Conservation (phyloP, 2,888 invertebrate genomes). For the Drosophila multiciliata region DNA sequence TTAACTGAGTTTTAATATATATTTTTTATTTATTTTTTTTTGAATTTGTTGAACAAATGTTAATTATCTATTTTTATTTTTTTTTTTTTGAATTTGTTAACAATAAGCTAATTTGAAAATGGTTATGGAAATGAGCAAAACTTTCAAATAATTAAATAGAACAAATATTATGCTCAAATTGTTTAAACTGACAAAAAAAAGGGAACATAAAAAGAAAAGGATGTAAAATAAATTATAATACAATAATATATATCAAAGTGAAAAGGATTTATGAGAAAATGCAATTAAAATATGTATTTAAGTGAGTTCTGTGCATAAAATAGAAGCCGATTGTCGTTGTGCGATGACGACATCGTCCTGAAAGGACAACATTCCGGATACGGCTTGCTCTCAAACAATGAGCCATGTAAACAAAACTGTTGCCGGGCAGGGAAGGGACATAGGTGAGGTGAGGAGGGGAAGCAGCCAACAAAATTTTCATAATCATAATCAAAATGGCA, state of each 20-base stretch:
- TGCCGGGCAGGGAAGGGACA: conserved; percentile 18
- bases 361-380: conserved; percentile 65
- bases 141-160: conserved; percentile 31
- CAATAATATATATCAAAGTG: conserved; percentile 16
- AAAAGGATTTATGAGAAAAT: conserved; percentile 55
- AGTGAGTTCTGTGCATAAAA: conserved; percentile 53
- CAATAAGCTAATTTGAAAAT: no score
- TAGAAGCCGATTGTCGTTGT: conserved; percentile 37
- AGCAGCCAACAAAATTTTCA: conserved; percentile 73
- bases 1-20: not conserved
- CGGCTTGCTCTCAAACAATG: conserved; percentile 75
- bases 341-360: conserved; percentile 47
- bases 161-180: conserved; percentile 19
- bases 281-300: conserved; percentile 78
- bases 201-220: conserved; percentile 12
- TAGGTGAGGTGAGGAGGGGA: not conserved
- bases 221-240: not conserved
- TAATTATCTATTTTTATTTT: not conserved
- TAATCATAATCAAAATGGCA: conserved; percentile 82
- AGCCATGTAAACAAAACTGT: conserved; percentile 78
- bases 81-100: not conserved
- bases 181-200: conserved; percentile 25
- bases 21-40: not conserved
- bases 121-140: conserved; percentile 8
- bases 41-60: not conserved